Base-by-base conservation (phyloP, 2,797 vertebrate species). In the Clamator glandarius region DNA sequence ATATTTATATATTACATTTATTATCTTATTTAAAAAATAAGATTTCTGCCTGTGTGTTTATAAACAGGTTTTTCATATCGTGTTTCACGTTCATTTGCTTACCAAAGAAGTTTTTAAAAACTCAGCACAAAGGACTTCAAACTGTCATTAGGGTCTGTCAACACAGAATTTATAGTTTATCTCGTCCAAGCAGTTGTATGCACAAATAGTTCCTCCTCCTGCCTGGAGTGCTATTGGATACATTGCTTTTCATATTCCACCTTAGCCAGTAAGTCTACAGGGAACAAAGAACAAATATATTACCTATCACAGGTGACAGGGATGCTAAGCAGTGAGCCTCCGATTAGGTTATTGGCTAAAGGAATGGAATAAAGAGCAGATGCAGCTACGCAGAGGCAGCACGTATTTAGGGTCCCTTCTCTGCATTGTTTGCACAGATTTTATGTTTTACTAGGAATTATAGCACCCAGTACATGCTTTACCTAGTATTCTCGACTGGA, bases 261-360 rank as follows among this genome's bases (percentile, higher is more conserved):
- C 91, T 94, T 67, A 93, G 89, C 46, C 82, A 76, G 82, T 11
- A 72, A 83, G 73, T 92, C 90, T 92, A 73, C 6, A 64, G 93
- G 94, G 92, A 95, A 31, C 78, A 78, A 88, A 96, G 82, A 94
- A 87, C 92, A 96, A 96, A 96, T 57, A 72, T 4, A 85, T 92
- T 93, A 96, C 95, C 94, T 96, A 92, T 79, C 35, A 36, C 89
- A 95, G 96, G 96, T 96, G 93, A 89, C 94, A 85, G 92, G 54
- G 94, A 94, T 63, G 85, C 79, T 95, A 75, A 84, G 82, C 87
- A 95, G 92, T 87, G 41, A 77, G 50, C 73, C 83, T 76, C 69
- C 24, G 26, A 31, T 75, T 2, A 72, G 61, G 59, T 83, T 93
- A 92, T 87, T 91, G 89, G 89, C 89, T 89, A 31, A 91, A 86